Evolutionary conservation across 2,797 vertebrate genomes (phyloP).

Genomic region (Fistularia commersonii): DNA sequence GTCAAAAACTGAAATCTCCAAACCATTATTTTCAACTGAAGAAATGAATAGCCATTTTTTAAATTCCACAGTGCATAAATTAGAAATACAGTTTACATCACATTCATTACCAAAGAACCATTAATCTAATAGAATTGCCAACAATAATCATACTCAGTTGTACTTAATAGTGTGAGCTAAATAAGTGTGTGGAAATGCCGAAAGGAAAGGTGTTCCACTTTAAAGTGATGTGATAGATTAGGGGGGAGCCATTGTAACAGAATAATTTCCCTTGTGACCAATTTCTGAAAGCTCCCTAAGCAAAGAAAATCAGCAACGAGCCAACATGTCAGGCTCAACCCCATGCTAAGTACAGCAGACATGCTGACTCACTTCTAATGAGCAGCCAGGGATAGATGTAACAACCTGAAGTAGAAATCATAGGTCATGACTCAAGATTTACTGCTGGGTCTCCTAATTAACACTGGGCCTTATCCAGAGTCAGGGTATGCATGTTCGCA

Average conservation of each 20-base stretch:
- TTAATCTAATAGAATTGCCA: conserved; percentile 3
- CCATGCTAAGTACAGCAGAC: conserved; percentile 47
- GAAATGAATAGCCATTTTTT: no score
- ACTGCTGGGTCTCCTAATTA: conserved; percentile 72
- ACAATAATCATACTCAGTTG: conserved; percentile 14
- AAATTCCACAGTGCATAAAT: no score
- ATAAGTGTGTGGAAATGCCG: conserved; percentile 35
- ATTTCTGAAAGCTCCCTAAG: conserved; percentile 71
- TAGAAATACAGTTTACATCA: neutral
- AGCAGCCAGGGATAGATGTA: conserved; percentile 73
- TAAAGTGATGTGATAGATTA: conserved; percentile 78
- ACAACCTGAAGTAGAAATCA: conserved; percentile 66
- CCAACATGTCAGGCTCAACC: conserved; percentile 58
- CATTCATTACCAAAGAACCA: neutral
- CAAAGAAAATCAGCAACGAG: conserved; percentile 72
- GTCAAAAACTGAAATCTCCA: no score
- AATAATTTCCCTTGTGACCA: conserved; percentile 81
- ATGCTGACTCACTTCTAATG: conserved; percentile 76
- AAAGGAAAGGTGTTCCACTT: conserved; percentile 71
- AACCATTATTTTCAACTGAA: no score
- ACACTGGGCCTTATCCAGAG: conserved; percentile 48
- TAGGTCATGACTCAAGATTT: conserved; percentile 71
- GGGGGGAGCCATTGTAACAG: conserved; percentile 64
- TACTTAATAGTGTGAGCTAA: conserved; percentile 35
- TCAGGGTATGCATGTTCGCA: conserved; percentile 39